Percentiles rank a stretch among this genome's conserved stretches.
phyloP scores from a whole-genome alignment of 2,797 vertebrate genomes.

The Sylvia borin region DNA sequence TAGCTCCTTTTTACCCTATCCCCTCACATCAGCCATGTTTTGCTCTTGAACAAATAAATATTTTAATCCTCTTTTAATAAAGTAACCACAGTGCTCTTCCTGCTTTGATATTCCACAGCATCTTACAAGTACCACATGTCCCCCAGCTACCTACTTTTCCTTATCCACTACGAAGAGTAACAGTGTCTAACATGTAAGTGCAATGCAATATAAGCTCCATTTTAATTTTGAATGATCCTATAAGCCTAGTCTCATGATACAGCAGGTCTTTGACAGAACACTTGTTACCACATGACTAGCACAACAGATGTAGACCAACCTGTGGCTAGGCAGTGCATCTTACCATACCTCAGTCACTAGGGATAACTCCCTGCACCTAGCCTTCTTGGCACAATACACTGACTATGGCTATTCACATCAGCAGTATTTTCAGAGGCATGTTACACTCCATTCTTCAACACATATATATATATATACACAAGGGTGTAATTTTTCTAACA shows the following conservation, averaged over 20 bases:
- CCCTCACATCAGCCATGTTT: background rate
- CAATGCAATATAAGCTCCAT: background rate
- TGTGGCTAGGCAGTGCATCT: background rate
- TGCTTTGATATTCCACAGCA: background rate
- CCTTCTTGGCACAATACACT: background rate
- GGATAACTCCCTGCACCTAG: background rate
- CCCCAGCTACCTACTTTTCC: background rate
- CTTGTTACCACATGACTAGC: background rate
- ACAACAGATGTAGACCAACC: background rate
- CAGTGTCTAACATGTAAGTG: fast-evolving
- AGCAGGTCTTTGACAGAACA: background rate
- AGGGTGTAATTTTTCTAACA: background rate
- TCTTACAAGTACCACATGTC: background rate
- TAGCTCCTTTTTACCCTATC: background rate
- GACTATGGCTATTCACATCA: background rate
- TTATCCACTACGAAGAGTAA: background rate
- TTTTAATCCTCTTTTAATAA: background rate
- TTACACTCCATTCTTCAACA: background rate
- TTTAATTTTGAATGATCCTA: background rate
- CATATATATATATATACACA: background rate
- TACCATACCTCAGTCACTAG: background rate
- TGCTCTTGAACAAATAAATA: background rate
- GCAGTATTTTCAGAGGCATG: background rate
- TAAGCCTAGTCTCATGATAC: background rate
- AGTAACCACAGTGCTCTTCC: background rate